Base-by-base conservation (phyloP, 2,888 invertebrate genomes). In the Seira ritae region DNA sequence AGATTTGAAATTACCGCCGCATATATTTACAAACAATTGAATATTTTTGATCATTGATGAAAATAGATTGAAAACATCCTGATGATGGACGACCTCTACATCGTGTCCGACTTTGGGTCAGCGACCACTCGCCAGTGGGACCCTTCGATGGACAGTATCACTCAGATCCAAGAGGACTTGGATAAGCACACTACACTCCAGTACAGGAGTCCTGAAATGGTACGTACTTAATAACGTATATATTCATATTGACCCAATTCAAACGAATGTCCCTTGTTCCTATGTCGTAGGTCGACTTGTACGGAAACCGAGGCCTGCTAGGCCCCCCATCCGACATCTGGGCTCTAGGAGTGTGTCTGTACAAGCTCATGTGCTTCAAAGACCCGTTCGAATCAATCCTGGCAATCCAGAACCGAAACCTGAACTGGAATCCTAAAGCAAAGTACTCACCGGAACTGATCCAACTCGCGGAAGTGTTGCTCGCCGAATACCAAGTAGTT, bases 101-200 rank as follows among this genome's bases (percentile, higher is more conserved):
- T 98, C 68, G 92, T 97, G 65, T 98, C 97, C 92, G 97, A 97
- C 92, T 98, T 97, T 92, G 97, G 97, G 65, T 97, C 97, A 88
- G 96, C 97, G 17, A 97, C 97, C n/a, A 95, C 95, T 42, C 94
- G 95, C 90, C 91, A 94, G 87, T 91, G 95, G 84, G 94, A 94
- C 92, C 94, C 95, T 0, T 91, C 92, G 2, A 22, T 12, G 2
- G 68, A 73, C 24, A 15, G n/a, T 8, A 42, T 78, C 10, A 91
- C 94, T 20, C 90, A 92, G 20, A 94, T 96, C n/a, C 95, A 96
- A 90, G 96, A 96, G 89, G 96, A 96, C 91, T 95, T 96, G 87
- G 94, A 95, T 91, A 95, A 91, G 90, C 97, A 97, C 90, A 97
- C 97, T 6, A 97, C 97, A 0, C 92, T 97, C 73, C 95, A 96